phyloP scores from a whole-genome alignment of 2,113 vertebrate species.

The Vulpes ferrilata region DNA sequence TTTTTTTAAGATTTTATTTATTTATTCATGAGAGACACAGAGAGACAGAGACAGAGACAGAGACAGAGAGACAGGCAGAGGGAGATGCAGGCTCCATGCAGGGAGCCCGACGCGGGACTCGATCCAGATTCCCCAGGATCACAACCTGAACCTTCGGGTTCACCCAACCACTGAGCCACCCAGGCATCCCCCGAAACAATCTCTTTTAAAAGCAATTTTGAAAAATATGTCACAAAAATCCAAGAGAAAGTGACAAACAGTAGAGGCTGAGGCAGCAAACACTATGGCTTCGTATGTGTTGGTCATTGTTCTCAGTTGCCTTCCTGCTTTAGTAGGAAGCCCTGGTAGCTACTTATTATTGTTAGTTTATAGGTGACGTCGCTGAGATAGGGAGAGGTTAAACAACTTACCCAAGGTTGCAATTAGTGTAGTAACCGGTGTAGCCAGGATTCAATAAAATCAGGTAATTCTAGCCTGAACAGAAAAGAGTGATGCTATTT shows the following conservation, averaged over 20 bases:
- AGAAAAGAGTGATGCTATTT: not conserved
- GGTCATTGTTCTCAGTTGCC: not conserved
- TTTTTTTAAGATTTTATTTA: too few species aligned
- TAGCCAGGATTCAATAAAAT: not conserved
- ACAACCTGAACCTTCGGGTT: too few species aligned
- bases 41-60: too few species aligned
- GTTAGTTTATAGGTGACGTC: not conserved
- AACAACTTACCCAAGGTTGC: not conserved
- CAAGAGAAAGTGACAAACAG: not conserved
- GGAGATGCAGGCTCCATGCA: too few species aligned
- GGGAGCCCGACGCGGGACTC: too few species aligned
- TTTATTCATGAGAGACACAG: too few species aligned
- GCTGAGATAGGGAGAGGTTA: not conserved
- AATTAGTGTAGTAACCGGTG: not conserved
- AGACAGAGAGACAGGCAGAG: too few species aligned
- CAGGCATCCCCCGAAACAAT: not conserved
- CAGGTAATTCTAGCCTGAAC: not conserved
- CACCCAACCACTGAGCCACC: too few species aligned
- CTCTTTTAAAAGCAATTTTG: not conserved
- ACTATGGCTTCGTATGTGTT: not conserved
- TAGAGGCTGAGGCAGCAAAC: not conserved
- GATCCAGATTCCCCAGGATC: too few species aligned
- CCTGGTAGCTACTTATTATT: not conserved
- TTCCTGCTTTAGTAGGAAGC: not conserved
- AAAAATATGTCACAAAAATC: slow-evolving; percentile 20